These are phyloP conservation scores for Peribatodes rhomboidaria DNA, from an alignment of 2,888 invertebrate species.

Conservation along the genomic window DNA sequence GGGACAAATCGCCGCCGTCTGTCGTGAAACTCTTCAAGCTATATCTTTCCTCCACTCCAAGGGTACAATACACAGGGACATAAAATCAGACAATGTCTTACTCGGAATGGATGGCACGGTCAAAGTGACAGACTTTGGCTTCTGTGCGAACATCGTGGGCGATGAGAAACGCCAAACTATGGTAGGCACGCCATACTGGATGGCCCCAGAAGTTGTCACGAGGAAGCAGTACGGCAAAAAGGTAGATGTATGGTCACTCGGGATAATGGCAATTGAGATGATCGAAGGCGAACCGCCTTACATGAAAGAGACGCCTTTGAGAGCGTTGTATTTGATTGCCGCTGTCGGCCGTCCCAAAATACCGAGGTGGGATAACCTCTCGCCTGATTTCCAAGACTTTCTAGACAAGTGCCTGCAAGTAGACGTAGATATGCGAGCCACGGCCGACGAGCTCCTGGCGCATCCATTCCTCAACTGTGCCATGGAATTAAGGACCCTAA, in stretches of 20 bases:
- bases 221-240: constrained; percentile 97
- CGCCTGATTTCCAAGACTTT: constrained; percentile 92
- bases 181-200: constrained; percentile 99
- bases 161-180: constrained; percentile 98
- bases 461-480: constrained; percentile 93
- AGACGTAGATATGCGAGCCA: constrained; percentile 92
- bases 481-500: constrained; percentile 92
- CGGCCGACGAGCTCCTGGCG: constrained; percentile 91
- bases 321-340: constrained; percentile 97
- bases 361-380: constrained; percentile 92
- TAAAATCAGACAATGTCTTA: constrained; percentile 98
- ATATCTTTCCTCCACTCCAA: constrained; percentile 95
- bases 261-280: constrained; percentile 98
- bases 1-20: constrained; percentile 98
- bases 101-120: constrained; percentile 97
- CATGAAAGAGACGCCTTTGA: constrained; percentile 96
- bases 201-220: constrained; percentile 98
- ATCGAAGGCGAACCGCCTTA: constrained; percentile 99
- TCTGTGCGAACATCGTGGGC: constrained; percentile 98
- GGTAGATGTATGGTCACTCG: constrained; percentile 97
- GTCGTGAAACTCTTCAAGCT: constrained; percentile 94
- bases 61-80: constrained; percentile 97
- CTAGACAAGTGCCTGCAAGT: constrained; percentile 96
- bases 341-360: constrained; percentile 97
- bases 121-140: constrained; percentile 98